Evolutionary conservation across 53 echinoderm and acorn worm species (phyloP).

Genomic region (Mesocentrotus franciscanus): DNA sequence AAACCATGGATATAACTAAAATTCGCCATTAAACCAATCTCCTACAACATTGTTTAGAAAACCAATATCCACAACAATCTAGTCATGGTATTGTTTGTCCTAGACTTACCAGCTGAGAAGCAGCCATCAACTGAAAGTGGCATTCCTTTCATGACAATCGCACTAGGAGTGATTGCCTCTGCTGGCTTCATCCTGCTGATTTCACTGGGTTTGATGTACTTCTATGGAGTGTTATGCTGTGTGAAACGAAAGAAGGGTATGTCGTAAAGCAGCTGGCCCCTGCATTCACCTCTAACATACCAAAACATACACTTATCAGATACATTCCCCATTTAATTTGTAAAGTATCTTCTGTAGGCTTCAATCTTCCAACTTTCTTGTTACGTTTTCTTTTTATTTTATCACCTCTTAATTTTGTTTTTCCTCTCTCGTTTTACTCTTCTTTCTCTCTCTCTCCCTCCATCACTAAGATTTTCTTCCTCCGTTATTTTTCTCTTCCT

Average conservation of each 20-base stretch:
- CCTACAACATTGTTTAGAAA: background rate
- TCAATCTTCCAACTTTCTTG: too few relatives aligned
- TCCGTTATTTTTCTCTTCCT: too few relatives aligned
- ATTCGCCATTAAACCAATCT: background rate
- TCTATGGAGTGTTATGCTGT: constrained; percentile 5
- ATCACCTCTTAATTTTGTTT: too few relatives aligned
- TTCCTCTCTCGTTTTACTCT: too few relatives aligned
- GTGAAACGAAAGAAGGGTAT: background rate
- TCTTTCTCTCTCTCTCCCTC: too few relatives aligned
- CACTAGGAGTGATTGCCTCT: background rate
- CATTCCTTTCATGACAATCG: background rate
- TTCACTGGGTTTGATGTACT: background rate
- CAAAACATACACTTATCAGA: too few relatives aligned
- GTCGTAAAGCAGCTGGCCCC: background rate
- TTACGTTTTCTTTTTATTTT: too few relatives aligned
- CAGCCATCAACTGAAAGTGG: background rate
- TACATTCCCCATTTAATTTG: too few relatives aligned
- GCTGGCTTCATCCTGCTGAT: background rate
- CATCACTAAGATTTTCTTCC: too few relatives aligned
- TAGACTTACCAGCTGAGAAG: background rate
- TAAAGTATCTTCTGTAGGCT: too few relatives aligned
- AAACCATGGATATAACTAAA: too few relatives aligned
- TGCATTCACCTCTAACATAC: too few relatives aligned
- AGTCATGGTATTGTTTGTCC: background rate
- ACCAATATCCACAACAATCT: background rate